These are phyloP conservation scores for Lutraria rhynchaena DNA, from an alignment of 1,140 invertebrate species.

Conservation along the genomic window DNA sequence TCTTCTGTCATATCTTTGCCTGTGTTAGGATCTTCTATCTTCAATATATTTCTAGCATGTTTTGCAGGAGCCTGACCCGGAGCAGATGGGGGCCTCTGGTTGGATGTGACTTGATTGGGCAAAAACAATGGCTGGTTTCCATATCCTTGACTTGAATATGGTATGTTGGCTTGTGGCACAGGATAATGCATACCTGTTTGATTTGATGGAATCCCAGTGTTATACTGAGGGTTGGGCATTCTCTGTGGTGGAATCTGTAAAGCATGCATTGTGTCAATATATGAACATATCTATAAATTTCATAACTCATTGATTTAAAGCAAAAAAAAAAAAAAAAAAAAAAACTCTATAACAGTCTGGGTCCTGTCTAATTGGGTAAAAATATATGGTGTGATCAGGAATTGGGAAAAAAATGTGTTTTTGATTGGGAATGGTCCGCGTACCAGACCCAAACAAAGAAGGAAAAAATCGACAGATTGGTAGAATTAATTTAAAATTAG, in stretches of 20 bases:
- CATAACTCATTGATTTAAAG: too few relatives aligned
- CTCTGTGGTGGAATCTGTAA: slow-evolving; percentile 49
- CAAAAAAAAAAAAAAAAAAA: too few relatives aligned
- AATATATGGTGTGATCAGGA: too few relatives aligned
- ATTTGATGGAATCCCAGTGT: slow-evolving; percentile 27
- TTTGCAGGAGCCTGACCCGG: slow-evolving; percentile 20
- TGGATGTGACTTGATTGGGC: not conserved
- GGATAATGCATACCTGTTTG: slow-evolving; percentile 12
- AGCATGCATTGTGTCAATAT: too few relatives aligned
- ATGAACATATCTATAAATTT: too few relatives aligned
- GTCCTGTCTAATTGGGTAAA: too few relatives aligned
- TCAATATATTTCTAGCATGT: slow-evolving; percentile 62
- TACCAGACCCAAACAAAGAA: too few relatives aligned
- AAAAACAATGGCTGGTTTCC: slow-evolving; percentile 44
- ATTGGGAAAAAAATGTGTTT: too few relatives aligned
- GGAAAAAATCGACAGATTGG: too few relatives aligned
- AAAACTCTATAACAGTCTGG: too few relatives aligned
- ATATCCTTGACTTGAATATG: slow-evolving; percentile 25
- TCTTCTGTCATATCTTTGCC: slow-evolving; percentile 70
- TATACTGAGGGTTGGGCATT: slow-evolving; percentile 52
- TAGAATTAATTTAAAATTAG: too few relatives aligned
- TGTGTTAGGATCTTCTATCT: slow-evolving; percentile 73
- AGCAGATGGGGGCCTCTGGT: slow-evolving; percentile 51
- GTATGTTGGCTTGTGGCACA: slow-evolving; percentile 5
- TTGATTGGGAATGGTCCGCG: too few relatives aligned